A percentile compares a stretch with the other conserved stretches of the same genome.
phyloP scores from a whole-genome alignment of 92 coral and sea anemone species.

The Phenganax subtilis region DNA sequence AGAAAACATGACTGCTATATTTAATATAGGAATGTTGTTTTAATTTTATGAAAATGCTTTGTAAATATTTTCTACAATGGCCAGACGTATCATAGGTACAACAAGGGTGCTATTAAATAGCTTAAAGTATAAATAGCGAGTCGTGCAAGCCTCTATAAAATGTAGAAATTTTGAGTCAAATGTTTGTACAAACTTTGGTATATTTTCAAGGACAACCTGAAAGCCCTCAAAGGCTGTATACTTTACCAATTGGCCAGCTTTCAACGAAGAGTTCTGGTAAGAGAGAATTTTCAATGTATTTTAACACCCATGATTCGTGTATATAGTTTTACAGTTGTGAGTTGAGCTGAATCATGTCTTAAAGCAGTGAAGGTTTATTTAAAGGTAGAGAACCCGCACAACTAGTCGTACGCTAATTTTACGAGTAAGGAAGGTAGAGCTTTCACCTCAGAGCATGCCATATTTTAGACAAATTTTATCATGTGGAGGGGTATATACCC shows the following conservation, averaged over 20 bases:
- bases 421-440: no score
- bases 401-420: no score
- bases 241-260: conserved; percentile 32
- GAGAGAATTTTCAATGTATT: not conserved
- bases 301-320: no score
- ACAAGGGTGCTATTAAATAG: not conserved
- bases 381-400: no score
- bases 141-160: not conserved
- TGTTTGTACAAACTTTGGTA: not conserved
- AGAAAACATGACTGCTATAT: not conserved
- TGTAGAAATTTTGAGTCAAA: not conserved
- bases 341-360: no score
- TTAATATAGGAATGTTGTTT: not conserved
- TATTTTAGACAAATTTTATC: no score
- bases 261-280: conserved; percentile 40
- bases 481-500: no score
- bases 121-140: not conserved
- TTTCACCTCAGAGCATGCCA: no score
- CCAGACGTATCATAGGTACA: conserved; percentile 25
- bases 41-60: not conserved
- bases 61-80: conserved; percentile 30
- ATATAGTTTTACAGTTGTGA: no score
- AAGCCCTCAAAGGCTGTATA: not conserved
- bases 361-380: no score
- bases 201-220: conserved; percentile 1